Evolutionary conservation across 1,140 invertebrate genomes (phyloP).

Genomic region (Drosophila arizonae): DNA sequence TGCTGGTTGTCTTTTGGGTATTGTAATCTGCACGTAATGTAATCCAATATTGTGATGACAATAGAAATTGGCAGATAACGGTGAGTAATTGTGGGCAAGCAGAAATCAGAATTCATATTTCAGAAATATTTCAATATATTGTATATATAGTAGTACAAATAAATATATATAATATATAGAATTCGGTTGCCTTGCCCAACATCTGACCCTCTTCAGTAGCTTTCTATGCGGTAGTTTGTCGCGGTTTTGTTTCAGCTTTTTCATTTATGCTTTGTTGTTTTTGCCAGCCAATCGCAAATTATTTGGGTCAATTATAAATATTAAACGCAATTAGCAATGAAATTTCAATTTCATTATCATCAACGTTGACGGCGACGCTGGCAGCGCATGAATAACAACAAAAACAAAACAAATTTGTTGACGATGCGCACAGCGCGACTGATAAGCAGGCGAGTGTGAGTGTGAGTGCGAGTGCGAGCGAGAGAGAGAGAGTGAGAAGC

Average conservation of each 20-base stretch:
- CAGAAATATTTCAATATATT: too few species aligned
- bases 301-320: constrained; percentile 81
- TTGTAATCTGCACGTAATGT: constrained; percentile 2
- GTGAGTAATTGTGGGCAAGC: constrained; percentile 7
- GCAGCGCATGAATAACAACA: constrained; percentile 14
- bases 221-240: constrained; percentile 16
- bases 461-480: neutral
- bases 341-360: constrained; percentile 82
- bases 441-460: constrained; percentile 48
- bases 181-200: constrained; percentile 1
- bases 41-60: constrained; percentile 6
- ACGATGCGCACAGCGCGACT: constrained; percentile 36
- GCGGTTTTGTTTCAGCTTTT: constrained; percentile 10
- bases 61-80: constrained; percentile 7
- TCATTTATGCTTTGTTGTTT: constrained; percentile 43
- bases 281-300: constrained; percentile 69
- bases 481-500: constrained; percentile 1
- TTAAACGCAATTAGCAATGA: constrained; percentile 82
- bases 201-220: constrained; percentile 25
- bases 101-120: neutral
- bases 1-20: constrained; percentile 19
- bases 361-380: constrained; percentile 31
- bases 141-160: too few species aligned
- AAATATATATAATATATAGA: too few species aligned
- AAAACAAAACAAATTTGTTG: constrained; percentile 44